Conservation (phyloP, 2,888 invertebrate species). For the Willowsia nigromaculata region DNA sequence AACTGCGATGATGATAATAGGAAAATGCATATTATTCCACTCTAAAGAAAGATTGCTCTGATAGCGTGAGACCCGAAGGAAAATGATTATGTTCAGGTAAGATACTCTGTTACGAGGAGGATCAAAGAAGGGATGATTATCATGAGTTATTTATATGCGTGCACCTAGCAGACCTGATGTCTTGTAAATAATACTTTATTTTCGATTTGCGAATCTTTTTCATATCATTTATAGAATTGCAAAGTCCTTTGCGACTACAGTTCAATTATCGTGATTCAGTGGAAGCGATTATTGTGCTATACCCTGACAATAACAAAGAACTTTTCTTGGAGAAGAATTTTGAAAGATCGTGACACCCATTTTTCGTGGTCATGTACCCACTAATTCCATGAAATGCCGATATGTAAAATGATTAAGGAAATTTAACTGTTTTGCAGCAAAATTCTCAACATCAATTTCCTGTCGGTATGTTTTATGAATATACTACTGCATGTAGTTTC, state of each 20-base stretch:
- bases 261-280: too few relatives aligned
- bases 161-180: conserved; percentile 14
- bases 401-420: conserved; percentile 8
- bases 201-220: neutral
- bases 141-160: neutral
- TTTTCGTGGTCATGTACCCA: neutral
- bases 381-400: neutral
- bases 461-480: neutral
- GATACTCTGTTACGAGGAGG: neutral
- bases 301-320: conserved; percentile 4
- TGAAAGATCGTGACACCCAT: neutral
- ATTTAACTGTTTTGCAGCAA: neutral
- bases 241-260: neutral
- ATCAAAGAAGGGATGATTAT: neutral
- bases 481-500: too few relatives aligned
- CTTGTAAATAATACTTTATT: conserved; percentile 16
- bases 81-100: neutral
- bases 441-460: neutral
- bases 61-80: neutral
- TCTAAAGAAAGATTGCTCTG: neutral
- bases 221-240: neutral
- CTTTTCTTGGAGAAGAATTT: neutral
- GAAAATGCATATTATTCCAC: conserved; percentile 15
- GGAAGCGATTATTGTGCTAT: neutral
- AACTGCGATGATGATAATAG: too few relatives aligned